Evolutionary conservation across 2,888 invertebrate genomes (phyloP).

Genomic region (Conops quadrifasciatus): DNA sequence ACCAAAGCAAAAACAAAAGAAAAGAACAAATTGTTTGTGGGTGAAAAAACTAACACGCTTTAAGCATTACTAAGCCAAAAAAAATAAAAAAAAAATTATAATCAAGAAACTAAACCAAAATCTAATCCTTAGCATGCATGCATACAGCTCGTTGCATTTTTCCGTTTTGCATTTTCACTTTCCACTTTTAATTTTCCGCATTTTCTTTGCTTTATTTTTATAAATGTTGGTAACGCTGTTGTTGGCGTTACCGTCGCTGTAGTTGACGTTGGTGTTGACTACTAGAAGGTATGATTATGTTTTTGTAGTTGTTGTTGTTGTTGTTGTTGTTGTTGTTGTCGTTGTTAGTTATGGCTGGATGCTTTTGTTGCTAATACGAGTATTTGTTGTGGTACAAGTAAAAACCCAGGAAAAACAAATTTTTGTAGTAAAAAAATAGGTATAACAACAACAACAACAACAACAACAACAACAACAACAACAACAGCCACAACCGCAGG

Average conservation of each 20-base stretch:
- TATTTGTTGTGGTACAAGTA: neutral
- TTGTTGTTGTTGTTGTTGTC: neutral
- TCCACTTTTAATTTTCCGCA: conserved; percentile 34
- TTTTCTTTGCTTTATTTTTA: neutral
- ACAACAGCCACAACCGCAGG: no score
- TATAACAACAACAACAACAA: no score
- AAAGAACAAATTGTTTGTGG: neutral
- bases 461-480: no score
- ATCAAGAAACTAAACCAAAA: neutral
- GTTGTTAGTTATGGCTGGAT: no score
- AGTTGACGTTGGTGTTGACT: neutral
- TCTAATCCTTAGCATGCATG: no score
- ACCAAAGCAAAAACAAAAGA: neutral
- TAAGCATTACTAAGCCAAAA: neutral
- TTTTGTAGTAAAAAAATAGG: no score
- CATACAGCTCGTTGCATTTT: neutral
- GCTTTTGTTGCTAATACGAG: no score
- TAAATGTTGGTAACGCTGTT: neutral
- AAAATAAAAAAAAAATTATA: neutral
- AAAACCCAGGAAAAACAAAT: neutral
- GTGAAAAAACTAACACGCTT: neutral
- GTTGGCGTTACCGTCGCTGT: neutral
- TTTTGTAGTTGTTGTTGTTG: neutral
- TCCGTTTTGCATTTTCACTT: conserved; percentile 29
- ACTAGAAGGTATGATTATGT: no score